Conservation (phyloP, 1,140 invertebrate genomes). For the Cecropterus lyciades region DNA sequence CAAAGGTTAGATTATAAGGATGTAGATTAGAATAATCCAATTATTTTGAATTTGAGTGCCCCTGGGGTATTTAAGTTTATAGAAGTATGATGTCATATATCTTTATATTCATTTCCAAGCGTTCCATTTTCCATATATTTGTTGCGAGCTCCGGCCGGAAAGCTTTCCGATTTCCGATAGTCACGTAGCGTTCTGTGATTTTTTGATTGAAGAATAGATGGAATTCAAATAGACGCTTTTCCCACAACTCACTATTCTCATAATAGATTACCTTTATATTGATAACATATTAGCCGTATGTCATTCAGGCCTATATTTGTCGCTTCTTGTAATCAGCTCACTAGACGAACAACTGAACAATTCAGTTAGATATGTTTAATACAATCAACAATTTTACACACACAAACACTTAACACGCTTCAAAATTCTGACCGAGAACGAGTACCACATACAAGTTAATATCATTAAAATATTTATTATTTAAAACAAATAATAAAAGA, state of each 20-base stretch:
- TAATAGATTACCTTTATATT: too few species aligned
- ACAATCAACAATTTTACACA: not conserved
- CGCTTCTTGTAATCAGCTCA: not conserved
- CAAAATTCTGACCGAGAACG: not conserved
- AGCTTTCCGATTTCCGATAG: constrained; percentile 14
- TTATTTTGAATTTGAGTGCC: too few species aligned
- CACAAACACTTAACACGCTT: not conserved
- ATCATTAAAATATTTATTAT: too few species aligned
- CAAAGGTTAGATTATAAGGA: too few species aligned
- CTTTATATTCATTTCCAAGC: constrained; percentile 9
- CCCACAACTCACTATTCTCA: not conserved
- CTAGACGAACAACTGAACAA: not conserved
- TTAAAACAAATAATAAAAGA: too few species aligned
- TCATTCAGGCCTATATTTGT: too few species aligned
- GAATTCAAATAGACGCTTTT: constrained; percentile 11
- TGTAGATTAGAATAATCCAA: too few species aligned
- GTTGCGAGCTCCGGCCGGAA: not conserved
- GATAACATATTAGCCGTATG: too few species aligned
- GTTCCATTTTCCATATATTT: constrained; percentile 4
- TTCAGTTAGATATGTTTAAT: too few species aligned
- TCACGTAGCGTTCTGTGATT: constrained; percentile 19
- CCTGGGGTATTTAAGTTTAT: too few species aligned
- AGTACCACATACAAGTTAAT: not conserved
- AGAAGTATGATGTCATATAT: too few species aligned
- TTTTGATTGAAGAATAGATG: constrained; percentile 19